Evolutionary conservation across 2,113 vertebrate species (phyloP), one percentile per base, ranked within the genome.

Genomic region (Eira barbara): DNA sequence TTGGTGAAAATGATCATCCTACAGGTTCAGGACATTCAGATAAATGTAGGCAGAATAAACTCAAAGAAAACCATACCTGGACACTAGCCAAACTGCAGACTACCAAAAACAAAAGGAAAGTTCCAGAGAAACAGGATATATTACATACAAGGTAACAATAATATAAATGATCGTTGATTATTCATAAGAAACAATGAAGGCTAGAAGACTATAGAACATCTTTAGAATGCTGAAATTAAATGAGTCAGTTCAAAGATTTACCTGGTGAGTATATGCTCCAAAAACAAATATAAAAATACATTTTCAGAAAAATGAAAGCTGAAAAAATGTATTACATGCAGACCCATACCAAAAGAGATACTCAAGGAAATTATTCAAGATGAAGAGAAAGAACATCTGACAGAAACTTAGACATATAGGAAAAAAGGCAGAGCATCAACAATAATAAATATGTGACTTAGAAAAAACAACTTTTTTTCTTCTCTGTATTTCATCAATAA

Each of bases 231-330:
- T 76, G 13, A 80, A 85, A 92, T 49, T 89, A 92, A 82, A 27
- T 85, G 76, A 86, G 0, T 27, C 34, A 57, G 36, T 55, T 39
- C 7, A 79, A 42, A 87, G 13, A 85, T 88, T 88, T 85, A 81
- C 52, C 21, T 36, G 84, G 63, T 57, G n/a, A 73, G 39, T 13
- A 85, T 91, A 89, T 47, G 27, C 42, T 95, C 91, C 59, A 49
- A 91, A 94, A 90, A 76, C 49, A 31, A 97, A 80, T 81, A 13
- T 61, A 7, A 96, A 95, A 95, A 84, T 91, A 95, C 1, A 79
- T 36, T 88, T 81, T 85, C 8, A 76, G 79, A 71, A 31, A 93
- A 81, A 95, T 36, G 47, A 93, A 96, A 74, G 39, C 31, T 71
- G 36, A 67, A 34, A 96, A 29, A 80, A 93, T 4, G 3, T 17